These are phyloP conservation scores for Antheraea assamensis DNA, from an alignment of 2,888 invertebrate species.

Conservation along the genomic window DNA sequence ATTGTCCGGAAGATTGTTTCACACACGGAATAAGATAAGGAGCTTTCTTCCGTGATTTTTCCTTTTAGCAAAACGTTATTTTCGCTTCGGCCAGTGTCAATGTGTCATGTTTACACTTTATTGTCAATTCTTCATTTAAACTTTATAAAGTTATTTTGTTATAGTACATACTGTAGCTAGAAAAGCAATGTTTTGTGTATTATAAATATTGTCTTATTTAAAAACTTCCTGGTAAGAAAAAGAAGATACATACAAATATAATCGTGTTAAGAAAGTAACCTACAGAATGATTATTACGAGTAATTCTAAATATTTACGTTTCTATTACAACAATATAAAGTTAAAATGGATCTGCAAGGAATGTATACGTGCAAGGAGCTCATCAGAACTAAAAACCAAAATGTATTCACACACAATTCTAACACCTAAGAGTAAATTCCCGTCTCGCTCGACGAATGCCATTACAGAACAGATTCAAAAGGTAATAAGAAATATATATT, in stretches of 20 bases:
- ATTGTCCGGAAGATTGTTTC: too few relatives aligned
- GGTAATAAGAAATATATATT: slow-evolving; percentile 42
- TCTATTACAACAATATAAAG: slow-evolving; percentile 49
- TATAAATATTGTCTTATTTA: too few relatives aligned
- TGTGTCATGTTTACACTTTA: background rate
- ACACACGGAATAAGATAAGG: too few relatives aligned
- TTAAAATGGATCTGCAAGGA: slow-evolving; percentile 50
- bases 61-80: background rate
- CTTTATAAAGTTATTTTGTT: too few relatives aligned
- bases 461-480: slow-evolving; percentile 67
- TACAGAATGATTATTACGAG: slow-evolving; percentile 55
- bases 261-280: slow-evolving; percentile 47
- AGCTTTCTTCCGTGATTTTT: too few relatives aligned
- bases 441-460: slow-evolving; percentile 57
- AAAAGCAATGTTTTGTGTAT: too few relatives aligned
- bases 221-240: too few relatives aligned
- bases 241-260: slow-evolving; percentile 25
- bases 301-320: slow-evolving; percentile 46
- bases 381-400: slow-evolving; percentile 63
- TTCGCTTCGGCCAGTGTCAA: background rate
- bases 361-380: slow-evolving; percentile 55
- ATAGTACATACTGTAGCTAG: too few relatives aligned
- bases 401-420: slow-evolving; percentile 73
- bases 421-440: slow-evolving; percentile 70
- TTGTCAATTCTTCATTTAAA: too few relatives aligned